A percentile compares a stretch with the other conserved stretches of the same genome.
Conservation (phyloP, 2,113 vertebrate species). For the Cettia cetti region DNA sequence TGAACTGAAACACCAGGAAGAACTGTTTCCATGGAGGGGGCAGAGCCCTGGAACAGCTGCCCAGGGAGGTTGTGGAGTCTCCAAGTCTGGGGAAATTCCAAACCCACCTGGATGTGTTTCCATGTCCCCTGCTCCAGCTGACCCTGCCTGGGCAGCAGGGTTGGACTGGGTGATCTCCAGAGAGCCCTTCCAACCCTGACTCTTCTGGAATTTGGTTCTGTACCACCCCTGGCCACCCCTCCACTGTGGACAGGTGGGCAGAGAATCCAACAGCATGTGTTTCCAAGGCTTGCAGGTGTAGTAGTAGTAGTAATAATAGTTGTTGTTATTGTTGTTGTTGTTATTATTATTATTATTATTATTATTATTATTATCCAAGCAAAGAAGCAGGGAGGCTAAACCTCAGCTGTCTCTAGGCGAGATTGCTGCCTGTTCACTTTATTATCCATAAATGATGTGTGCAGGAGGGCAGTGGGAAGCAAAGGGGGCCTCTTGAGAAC, state of each 20-base stretch:
- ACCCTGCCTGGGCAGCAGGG: background rate
- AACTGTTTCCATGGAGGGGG: background rate
- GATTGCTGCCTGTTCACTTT: background rate
- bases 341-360: background rate
- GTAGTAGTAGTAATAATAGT: background rate
- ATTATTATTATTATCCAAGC: background rate
- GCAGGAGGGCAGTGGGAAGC: background rate
- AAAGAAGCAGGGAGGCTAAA: background rate
- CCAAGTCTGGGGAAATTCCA: background rate
- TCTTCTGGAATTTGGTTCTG: background rate
- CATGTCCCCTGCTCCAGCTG: background rate
- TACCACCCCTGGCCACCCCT: background rate
- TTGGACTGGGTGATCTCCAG: background rate
- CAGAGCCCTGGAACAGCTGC: background rate
- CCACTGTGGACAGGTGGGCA: fast-evolving
- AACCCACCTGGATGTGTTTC: background rate
- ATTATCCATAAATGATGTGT: background rate
- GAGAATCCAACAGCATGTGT: background rate
- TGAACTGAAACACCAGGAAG: fast-evolving
- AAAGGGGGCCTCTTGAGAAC: background rate
- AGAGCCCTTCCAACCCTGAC: background rate
- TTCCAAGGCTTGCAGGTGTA: background rate
- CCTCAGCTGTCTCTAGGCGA: background rate
- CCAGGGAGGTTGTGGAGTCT: background rate
- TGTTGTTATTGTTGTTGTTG: background rate